These are phyloP conservation scores for Callorhinus ursinus DNA, from an alignment of 2,113 vertebrate species.

Conservation along the genomic window DNA sequence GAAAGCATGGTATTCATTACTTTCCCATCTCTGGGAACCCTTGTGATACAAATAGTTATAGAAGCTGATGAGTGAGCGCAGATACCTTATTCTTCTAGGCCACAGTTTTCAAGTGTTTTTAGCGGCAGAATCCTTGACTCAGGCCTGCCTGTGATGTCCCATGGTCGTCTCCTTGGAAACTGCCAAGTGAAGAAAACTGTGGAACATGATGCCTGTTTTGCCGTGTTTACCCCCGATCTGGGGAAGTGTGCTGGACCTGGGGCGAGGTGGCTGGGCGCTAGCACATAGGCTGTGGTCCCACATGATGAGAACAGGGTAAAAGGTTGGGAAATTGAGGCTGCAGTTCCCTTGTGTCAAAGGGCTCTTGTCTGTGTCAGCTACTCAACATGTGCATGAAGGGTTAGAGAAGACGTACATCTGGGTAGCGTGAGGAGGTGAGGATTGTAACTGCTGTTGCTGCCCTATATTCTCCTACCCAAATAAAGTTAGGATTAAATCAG, in stretches of 20 bases:
- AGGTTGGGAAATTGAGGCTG: neutral
- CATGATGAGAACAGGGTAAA: neutral
- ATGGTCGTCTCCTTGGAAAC: neutral
- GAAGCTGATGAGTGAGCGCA: neutral
- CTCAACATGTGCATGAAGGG: rapidly evolving
- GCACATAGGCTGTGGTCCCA: no score
- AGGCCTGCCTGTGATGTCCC: neutral
- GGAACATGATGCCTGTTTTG: neutral
- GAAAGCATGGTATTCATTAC: neutral
- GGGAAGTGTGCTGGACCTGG: neutral
- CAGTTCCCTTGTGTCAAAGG: neutral
- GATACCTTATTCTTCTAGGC: neutral
- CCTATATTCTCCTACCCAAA: neutral
- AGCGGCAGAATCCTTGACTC: neutral
- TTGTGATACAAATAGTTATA: neutral
- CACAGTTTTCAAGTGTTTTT: neutral
- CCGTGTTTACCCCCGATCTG: neutral
- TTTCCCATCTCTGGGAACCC: neutral
- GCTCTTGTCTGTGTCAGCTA: neutral
- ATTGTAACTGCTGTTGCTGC: neutral
- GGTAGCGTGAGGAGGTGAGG: neutral
- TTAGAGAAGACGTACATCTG: neutral
- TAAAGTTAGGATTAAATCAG: neutral
- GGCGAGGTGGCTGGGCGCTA: rapidly evolving
- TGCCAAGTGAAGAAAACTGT: neutral